Evolutionary conservation across 2,888 invertebrate genomes (phyloP).

Genomic region (Yponomeuta evonymella): DNA sequence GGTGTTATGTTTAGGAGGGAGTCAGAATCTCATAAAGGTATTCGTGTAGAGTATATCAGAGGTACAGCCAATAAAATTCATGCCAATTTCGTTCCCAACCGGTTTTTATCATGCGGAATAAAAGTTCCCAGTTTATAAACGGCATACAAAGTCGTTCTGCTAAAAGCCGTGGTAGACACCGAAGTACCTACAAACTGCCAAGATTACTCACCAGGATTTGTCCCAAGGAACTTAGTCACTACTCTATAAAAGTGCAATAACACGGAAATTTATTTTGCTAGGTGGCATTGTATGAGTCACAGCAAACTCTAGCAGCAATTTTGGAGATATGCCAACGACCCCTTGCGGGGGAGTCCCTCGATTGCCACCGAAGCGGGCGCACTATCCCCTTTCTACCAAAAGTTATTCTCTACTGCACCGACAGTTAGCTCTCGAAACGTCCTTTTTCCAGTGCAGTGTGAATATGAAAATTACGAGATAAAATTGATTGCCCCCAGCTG

Average conservation of each 20-base stretch:
- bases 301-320: neutral
- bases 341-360: neutral
- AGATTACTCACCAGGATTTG: neutral
- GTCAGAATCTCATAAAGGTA: neutral
- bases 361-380: neutral
- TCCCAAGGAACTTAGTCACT: slow-evolving; percentile 3
- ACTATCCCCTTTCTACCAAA: neutral
- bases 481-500: no score
- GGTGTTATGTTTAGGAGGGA: neutral
- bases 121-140: slow-evolving; percentile 3
- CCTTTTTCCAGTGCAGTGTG: no score
- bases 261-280: neutral
- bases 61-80: slow-evolving; percentile 9
- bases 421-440: no score
- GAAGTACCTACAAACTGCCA: neutral
- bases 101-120: slow-evolving; percentile 8
- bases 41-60: slow-evolving; percentile 7
- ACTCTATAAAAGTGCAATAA: neutral
- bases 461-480: no score
- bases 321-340: slow-evolving; percentile 15
- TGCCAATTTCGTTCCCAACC: neutral
- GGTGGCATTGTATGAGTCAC: slow-evolving; percentile 7
- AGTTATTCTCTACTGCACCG: neutral
- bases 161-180: neutral
- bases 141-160: neutral